phyloP scores from a whole-genome alignment of 53 echinoderm and acorn worm species.

The Echinarachnius parma region DNA sequence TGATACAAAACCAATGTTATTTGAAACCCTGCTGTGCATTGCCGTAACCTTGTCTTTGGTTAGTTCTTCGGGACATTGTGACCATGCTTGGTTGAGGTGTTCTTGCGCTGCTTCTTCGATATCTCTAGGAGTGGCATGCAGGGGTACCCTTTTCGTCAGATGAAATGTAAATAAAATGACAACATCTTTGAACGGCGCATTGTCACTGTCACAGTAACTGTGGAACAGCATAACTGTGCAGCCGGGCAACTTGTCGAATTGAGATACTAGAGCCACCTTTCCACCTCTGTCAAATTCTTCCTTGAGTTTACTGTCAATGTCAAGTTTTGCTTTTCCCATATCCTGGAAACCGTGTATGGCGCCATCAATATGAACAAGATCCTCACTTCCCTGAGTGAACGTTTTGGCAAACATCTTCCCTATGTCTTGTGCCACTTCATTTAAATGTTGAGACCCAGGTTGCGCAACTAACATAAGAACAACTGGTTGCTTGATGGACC shows the following conservation, averaged over 20 bases:
- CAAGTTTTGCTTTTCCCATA: slow-evolving; percentile 40
- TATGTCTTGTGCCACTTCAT: slow-evolving; percentile 35
- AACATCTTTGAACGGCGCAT: slow-evolving; percentile 76
- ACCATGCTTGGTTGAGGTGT: slow-evolving; percentile 39
- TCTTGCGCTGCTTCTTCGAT: slow-evolving; percentile 17
- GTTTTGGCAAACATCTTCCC: slow-evolving; percentile 21
- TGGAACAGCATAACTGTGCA: slow-evolving; percentile 83
- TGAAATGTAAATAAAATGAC: slow-evolving; percentile 79
- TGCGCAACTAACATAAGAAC: slow-evolving; percentile 50
- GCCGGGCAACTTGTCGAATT: slow-evolving; percentile 75
- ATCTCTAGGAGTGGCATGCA: not conserved
- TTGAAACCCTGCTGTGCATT: slow-evolving; percentile 86
- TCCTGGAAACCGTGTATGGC: not conserved
- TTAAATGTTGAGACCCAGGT: slow-evolving; percentile 7
- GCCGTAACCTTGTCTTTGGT: slow-evolving; percentile 68
- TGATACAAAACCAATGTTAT: slow-evolving; percentile 66
- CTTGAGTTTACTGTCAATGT: slow-evolving; percentile 33
- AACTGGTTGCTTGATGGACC: slow-evolving; percentile 36
- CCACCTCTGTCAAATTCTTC: slow-evolving; percentile 18
- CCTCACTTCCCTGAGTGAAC: not conserved
- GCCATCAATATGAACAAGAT: slow-evolving; percentile 40
- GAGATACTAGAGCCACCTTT: slow-evolving; percentile 49
- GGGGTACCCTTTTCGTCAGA: not conserved
- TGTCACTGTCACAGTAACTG: slow-evolving; percentile 87
- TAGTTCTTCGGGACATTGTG: slow-evolving; percentile 51